Conservation (phyloP, 2,797 vertebrate genomes). For the Yasuhikotakia modesta region DNA sequence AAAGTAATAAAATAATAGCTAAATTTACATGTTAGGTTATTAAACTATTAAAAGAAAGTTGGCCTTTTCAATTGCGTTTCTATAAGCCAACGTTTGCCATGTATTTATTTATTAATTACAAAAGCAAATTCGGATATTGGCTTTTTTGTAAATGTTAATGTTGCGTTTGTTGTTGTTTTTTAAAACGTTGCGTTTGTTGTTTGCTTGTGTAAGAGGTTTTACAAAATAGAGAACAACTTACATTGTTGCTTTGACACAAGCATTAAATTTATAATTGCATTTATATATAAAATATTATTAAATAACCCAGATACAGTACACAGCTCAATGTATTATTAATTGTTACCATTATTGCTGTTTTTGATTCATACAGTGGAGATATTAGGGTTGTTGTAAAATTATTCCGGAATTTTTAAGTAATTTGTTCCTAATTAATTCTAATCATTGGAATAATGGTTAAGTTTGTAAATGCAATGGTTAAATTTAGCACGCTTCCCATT, state of each 20-base stretch:
- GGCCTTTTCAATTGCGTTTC: not conserved
- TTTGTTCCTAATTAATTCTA: not conserved
- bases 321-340: not conserved
- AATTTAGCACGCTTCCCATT: not conserved
- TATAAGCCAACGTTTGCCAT: no score
- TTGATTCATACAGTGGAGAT: not conserved
- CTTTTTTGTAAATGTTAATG: not conserved
- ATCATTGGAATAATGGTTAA: not conserved
- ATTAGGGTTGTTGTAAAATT: not conserved
- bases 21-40: no score
- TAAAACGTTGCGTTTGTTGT: not conserved
- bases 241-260: not conserved
- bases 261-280: not conserved
- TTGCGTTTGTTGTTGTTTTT: not conserved
- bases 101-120: not conserved
- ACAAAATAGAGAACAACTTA: not conserved
- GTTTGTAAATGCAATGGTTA: not conserved
- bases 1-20: no score
- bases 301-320: not conserved
- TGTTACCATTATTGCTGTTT: slow-evolving; percentile 11
- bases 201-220: not conserved
- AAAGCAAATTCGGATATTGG: no score
- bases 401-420: no score
- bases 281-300: not conserved
- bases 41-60: not conserved